Conservation (phyloP, 2,888 invertebrate species). For the Agrotis segetum region DNA sequence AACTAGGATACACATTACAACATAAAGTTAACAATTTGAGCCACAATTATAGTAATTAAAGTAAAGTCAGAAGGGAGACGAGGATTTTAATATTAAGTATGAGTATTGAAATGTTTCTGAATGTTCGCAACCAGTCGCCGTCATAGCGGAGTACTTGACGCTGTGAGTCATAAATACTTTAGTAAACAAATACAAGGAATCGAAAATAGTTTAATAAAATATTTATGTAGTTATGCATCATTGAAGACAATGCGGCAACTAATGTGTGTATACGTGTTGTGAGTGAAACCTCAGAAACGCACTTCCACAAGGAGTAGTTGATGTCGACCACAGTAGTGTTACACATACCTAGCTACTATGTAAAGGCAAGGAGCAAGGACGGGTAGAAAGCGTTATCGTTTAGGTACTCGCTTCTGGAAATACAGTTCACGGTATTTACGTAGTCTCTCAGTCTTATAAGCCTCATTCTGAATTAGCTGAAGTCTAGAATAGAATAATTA, state of each 20-base stretch:
- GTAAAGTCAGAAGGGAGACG: constrained; percentile 61
- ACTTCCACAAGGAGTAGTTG: constrained; percentile 82
- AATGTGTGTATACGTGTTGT: constrained; percentile 65
- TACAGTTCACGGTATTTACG: constrained; percentile 87
- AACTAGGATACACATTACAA: constrained; percentile 79
- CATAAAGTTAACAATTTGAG: constrained; percentile 81
- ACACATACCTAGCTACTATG: constrained; percentile 88
- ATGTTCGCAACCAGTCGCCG: constrained; percentile 35
- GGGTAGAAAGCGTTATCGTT: constrained; percentile 89
- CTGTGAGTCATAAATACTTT: constrained; percentile 55
- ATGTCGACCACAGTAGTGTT: constrained; percentile 79
- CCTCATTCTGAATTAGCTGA: constrained; percentile 83
- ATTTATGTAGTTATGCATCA: constrained; percentile 68
- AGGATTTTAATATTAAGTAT: constrained; percentile 50
- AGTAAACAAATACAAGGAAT: constrained; percentile 62
- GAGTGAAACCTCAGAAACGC: constrained; percentile 77
- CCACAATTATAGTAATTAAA: constrained; percentile 76
- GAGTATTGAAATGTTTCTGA: constrained; percentile 39
- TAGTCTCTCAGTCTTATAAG: constrained; percentile 90
- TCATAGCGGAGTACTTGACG: constrained; percentile 36
- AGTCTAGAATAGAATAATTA: constrained; percentile 73
- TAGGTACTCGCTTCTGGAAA: constrained; percentile 85
- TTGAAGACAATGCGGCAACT: constrained; percentile 69
- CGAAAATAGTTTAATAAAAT: constrained; percentile 63
- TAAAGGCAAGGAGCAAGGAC: constrained; percentile 91